Base-by-base conservation (phyloP, 2,113 vertebrate species). In the Hydrochoerus hydrochaeris region DNA sequence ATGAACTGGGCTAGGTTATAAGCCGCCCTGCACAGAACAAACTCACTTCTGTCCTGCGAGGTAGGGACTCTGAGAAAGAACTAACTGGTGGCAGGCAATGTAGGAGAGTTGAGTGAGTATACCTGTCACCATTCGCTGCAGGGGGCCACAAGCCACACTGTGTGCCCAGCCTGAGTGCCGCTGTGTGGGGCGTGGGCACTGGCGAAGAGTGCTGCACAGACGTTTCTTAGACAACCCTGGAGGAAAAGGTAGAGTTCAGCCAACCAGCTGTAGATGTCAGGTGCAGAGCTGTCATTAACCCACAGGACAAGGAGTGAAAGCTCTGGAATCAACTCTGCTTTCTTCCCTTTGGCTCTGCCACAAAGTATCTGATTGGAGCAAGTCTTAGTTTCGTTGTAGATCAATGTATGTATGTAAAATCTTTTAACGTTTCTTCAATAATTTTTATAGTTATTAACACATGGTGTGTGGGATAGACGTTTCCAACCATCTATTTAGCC, bases 371-470 rank as follows among this genome's bases (percentile, higher is more conserved):
- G 26, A 67, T 30, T 94, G 84, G 19, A 5, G 44, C 75, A 49
- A 78, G 30, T 17, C 32, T 95, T 88, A 71, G 69, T 90, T 96
- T 96, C 78, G 41, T 71, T 89, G 85, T 46, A 81, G 44, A 46
- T 77, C 60, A 77, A 1, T 60, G 12, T 38, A 28, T 83, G 19
- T 69, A n/a, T 80, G 2, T 90, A 77, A 78, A 83, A 1, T 62
- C 35, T 57, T 73, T 82, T 58, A 62, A 89, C 38, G 2, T 41
- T 96, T 84, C 35, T 88, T 94, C 41, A 71, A 5, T 54, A 85
- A n/a, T 22, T 96, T 97, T 85, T 92, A 90, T 62, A 94, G 44
- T 69, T 94, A 0, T 80, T 65, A 78, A n/a, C 85, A 88, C 35
- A 32, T 86, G 54, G 63, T 46, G 7, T 63, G 17, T 54, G 81